Percentiles rank a stretch among this genome's conserved stretches.
Evolutionary conservation across 2,888 invertebrate species (phyloP).

Genomic region (Calliphora vomitoria): DNA sequence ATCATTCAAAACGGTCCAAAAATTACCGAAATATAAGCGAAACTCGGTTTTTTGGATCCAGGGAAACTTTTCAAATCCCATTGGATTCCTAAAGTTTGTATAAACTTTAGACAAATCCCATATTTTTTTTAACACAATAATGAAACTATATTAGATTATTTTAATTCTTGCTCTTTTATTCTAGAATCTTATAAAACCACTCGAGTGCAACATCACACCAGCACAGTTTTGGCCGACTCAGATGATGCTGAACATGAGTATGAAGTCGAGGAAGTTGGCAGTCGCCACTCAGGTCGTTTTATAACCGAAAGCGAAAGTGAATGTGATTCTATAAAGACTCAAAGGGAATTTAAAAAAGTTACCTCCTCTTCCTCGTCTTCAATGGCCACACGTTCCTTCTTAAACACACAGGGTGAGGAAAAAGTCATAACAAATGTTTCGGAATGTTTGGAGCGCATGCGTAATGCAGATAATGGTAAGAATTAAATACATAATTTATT

Average conservation of each 20-base stretch:
- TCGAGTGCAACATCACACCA: conserved; percentile 60
- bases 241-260: conserved; percentile 80
- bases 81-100: too few species aligned
- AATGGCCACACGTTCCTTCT: conserved; percentile 86
- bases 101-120: too few species aligned
- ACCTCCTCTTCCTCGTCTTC: conserved; percentile 76
- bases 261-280: conserved; percentile 77
- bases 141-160: background rate
- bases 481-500: background rate
- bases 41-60: too few species aligned
- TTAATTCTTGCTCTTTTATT: background rate
- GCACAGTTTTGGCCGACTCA: conserved; percentile 63
- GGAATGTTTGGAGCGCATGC: conserved; percentile 92
- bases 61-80: too few species aligned
- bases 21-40: too few species aligned
- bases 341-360: conserved; percentile 75
- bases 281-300: conserved; percentile 72
- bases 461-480: conserved; percentile 89
- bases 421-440: conserved; percentile 90
- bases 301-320: conserved; percentile 79
- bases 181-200: conserved; percentile 68
- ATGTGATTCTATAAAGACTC: conserved; percentile 76
- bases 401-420: conserved; percentile 87
- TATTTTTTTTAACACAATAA: too few species aligned
- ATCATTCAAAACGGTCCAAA: too few species aligned